Percentiles rank a stretch among this genome's conserved stretches.
phyloP scores from a whole-genome alignment of 2,888 invertebrate species.

The Cloeon dipterum region DNA sequence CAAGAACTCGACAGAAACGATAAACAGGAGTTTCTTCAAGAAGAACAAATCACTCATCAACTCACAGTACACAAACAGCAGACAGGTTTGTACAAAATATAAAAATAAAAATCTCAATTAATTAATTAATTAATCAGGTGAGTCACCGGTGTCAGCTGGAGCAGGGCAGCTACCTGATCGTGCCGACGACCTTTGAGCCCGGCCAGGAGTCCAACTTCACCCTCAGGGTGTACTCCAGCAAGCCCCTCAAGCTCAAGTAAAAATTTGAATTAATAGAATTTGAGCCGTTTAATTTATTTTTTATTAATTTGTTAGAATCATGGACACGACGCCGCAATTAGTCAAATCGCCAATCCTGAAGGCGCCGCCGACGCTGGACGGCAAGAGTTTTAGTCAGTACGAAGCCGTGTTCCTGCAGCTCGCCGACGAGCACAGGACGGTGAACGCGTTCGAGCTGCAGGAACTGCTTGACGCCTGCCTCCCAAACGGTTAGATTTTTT shows the following conservation, averaged over 20 bases:
- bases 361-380: constrained; percentile 41
- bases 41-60: constrained; percentile 68
- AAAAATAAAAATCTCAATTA: neutral
- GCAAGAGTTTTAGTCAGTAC: constrained; percentile 59
- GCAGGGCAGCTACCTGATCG: constrained; percentile 57
- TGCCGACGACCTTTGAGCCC: constrained; percentile 81
- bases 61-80: constrained; percentile 77
- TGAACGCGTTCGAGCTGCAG: constrained; percentile 76
- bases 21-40: constrained; percentile 59
- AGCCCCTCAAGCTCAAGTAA: constrained; percentile 50
- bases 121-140: constrained; percentile 14
- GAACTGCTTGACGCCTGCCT: constrained; percentile 74
- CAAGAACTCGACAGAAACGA: constrained; percentile 46
- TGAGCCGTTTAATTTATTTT: constrained; percentile 8
- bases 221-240: constrained; percentile 54
- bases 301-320: constrained; percentile 22
- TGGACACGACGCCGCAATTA: constrained; percentile 36
- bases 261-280: constrained; percentile 10
- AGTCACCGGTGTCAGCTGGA: constrained; percentile 56
- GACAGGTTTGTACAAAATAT: constrained; percentile 38
- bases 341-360: constrained; percentile 52
- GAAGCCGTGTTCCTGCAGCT: constrained; percentile 74
- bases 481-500: constrained; percentile 37
- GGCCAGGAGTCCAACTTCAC: constrained; percentile 78
- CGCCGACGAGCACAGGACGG: constrained; percentile 74